Conservation (phyloP, 2,797 vertebrate genomes). For the Perodicticus potto region DNA sequence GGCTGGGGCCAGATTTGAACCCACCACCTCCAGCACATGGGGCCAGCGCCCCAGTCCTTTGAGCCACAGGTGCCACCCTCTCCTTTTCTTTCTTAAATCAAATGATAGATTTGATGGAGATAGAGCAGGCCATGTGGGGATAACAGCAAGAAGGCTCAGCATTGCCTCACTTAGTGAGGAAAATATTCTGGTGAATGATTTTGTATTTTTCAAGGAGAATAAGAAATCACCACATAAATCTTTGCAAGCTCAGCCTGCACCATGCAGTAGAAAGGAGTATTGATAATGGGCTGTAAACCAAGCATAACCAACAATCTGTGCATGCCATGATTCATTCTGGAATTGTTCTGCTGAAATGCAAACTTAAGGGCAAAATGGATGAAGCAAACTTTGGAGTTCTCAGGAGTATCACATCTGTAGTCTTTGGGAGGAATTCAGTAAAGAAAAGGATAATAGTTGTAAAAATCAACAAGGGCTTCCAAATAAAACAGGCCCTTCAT, state of each 20-base stretch:
- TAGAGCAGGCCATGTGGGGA: not conserved
- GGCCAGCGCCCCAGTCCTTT: too few relatives aligned
- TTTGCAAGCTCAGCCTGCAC: slow-evolving; percentile 8
- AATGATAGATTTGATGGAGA: not conserved
- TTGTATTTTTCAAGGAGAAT: slow-evolving; percentile 62
- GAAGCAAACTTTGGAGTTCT: not conserved
- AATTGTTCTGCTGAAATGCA: slow-evolving; percentile 58
- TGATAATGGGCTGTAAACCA: slow-evolving; percentile 18
- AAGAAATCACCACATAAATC: slow-evolving; percentile 44
- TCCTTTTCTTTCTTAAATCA: slow-evolving; percentile 28
- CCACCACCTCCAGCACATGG: too few relatives aligned
- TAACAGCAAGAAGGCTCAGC: not conserved
- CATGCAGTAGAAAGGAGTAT: not conserved
- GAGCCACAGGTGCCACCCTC: too few relatives aligned
- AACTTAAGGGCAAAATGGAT: not conserved
- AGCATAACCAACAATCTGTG: slow-evolving; percentile 13
- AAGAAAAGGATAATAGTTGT: not conserved
- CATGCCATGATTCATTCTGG: slow-evolving; percentile 41
- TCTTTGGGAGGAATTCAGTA: not conserved
- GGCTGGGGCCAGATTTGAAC: too few relatives aligned
- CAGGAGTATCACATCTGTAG: not conserved
- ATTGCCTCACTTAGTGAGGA: not conserved
- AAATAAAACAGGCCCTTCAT: not conserved
- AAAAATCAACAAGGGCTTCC: slow-evolving; percentile 25
- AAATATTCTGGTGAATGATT: slow-evolving; percentile 36